A percentile compares a stretch with the other conserved stretches of the same genome.
Conservation (phyloP, 1,140 invertebrate genomes). For the Diabrotica undecimpunctata region DNA sequence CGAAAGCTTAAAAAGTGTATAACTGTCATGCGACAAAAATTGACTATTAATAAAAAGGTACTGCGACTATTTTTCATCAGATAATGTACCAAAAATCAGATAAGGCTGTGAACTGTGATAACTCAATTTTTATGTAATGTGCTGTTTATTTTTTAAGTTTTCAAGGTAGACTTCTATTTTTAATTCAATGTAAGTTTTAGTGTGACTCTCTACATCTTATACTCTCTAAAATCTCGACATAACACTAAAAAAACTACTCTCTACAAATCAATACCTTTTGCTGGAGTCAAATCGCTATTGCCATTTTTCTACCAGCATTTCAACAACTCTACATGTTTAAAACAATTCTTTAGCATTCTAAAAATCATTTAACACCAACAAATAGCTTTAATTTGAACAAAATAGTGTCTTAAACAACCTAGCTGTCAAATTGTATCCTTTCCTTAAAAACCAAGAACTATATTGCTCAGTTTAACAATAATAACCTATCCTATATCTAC, state of each 20-base stretch:
- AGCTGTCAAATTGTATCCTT: too few relatives aligned
- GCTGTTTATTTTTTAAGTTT: conserved; percentile 15
- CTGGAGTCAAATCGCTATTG: neutral
- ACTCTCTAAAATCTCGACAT: neutral
- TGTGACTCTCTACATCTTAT: conserved; percentile 7
- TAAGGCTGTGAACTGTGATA: conserved; percentile 27
- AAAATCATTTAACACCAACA: too few relatives aligned
- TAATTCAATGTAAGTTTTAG: conserved; percentile 24
- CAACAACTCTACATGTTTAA: neutral
- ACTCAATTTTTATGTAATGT: conserved; percentile 22
- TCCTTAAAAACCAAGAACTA: too few relatives aligned
- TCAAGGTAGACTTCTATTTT: conserved; percentile 22
- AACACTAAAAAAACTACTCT: conserved; percentile 2
- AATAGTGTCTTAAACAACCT: too few relatives aligned
- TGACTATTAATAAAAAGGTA: conserved; percentile 44
- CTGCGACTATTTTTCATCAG: conserved; percentile 21
- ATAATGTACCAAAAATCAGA: conserved; percentile 12
- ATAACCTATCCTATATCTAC: too few relatives aligned
- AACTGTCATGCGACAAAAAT: conserved; percentile 40
- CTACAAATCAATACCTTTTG: neutral
- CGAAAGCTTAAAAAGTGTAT: conserved; percentile 43
- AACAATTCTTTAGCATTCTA: too few relatives aligned
- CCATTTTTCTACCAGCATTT: neutral
- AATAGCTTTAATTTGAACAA: too few relatives aligned
- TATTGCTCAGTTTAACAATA: too few relatives aligned